Evolutionary conservation across 2,888 invertebrate species (phyloP), one percentile per base, ranked within the genome.

Genomic region (Drosophila buzzatii): DNA sequence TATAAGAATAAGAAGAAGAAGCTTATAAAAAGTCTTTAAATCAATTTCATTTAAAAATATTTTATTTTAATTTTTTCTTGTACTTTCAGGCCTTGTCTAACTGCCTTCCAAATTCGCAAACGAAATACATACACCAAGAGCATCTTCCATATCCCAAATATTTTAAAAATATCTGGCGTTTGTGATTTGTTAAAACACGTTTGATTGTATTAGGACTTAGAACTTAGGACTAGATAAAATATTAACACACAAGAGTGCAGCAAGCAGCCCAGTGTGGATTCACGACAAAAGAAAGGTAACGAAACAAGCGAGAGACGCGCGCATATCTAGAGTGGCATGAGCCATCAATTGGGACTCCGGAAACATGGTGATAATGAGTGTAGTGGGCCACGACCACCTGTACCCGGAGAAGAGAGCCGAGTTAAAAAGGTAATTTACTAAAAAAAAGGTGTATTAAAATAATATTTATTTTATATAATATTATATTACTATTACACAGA

Each of bases 321-420:
- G 31, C 49, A 74, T 79, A 84, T 85, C 85, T 61, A 76, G 77
- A 86, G 91, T 92, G 93, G 93, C 92, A 93, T 93, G 93, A 93
- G 92, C 93, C 93, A 92, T 89, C 89, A 90, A 78, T 91, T 90
- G 87, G 92, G 90, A 82, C 89, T 89, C 78, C 90, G 91, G 81
- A 93, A 93, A 92, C 90, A 91, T 91, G 92, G 93, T 90, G 93
- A 93, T 92, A 93, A 93, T 93, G 93, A 93, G 91, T 92, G 93
- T 91, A 93, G 93, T 92, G 93, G 93, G 82, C 97, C 97, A 92
- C 95, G 97, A 94, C 97, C 97, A 94, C 97, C 97, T 91, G 96
- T 97, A 92, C 96, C 96, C 91, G 97, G 97, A 94, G 95, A 96
- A 93, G 93, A 93, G 92, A 92, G 93, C 89, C 92, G 93, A 72